Base-by-base conservation (phyloP, 2,113 vertebrate genomes). In the Hepsetus odoe region DNA sequence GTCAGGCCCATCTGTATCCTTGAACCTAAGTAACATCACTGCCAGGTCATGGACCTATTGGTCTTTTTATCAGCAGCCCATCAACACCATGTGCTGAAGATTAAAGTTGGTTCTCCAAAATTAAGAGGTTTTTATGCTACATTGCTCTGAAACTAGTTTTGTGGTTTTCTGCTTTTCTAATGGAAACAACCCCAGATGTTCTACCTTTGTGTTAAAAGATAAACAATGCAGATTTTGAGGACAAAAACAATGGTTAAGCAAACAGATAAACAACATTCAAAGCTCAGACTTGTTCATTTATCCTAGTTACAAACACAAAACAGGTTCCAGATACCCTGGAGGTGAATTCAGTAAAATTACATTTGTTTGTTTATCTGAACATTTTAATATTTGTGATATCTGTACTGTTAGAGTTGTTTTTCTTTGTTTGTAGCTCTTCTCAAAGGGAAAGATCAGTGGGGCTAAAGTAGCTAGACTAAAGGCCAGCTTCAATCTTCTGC, bases 381-480 rank as follows among this genome's bases (percentile, higher is more conserved):
- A 5, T 40, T 26, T 14, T 33, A n/a, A 28, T 62, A 49, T 73
- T 32, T 38, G 38, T 28, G 22, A 65, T 20, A 3, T 3, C n/a
- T 18, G n/a, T n/a, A n/a, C n/a, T n/a, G n/a, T n/a, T 18, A 42
- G 1, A 67, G 16, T 4, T 33, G 2, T 62, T 80, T 72, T 71
- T 70, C 76, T 10, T 86, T 38, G 58, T 61, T 61, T 68, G 40
- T 65, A 98, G 97, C 79, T 98, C 56, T 86, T 95, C 79, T 87
- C 91, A 49, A 51, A 72, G 71, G 96, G 94, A 66, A 95, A 93
- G 86, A 93, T 98, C 79, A 90, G 91, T 80, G 89, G 79, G 58
- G 92, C 87, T 79, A 93, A 90, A 87, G 81, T 87, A 72, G 90
- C 90, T 68, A 91, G 92, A 66, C 86, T 99, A 86, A 97, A 95